Conservation (phyloP, 1,140 invertebrate genomes). For the Andrena cerasifolii region DNA sequence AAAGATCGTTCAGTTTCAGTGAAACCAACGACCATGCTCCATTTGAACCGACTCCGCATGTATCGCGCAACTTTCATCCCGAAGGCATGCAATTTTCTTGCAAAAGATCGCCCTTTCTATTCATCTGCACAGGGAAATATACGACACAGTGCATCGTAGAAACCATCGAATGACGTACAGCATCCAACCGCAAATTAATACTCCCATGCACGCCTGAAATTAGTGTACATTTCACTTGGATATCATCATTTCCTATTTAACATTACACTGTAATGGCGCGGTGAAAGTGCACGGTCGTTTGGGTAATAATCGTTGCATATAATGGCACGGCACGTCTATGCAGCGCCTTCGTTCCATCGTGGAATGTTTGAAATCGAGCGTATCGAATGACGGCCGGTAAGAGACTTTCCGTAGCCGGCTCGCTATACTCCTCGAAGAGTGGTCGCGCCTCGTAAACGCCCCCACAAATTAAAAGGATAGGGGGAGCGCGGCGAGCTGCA, state of each 20-base stretch:
- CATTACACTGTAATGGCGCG: slow-evolving; percentile 3
- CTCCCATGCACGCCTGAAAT: not conserved
- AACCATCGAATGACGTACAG: not conserved
- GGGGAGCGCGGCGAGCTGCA: not conserved
- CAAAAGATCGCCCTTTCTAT: too few relatives aligned
- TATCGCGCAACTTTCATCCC: too few relatives aligned
- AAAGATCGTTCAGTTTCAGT: too few relatives aligned
- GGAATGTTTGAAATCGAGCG: slow-evolving; percentile 57
- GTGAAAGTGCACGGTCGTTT: slow-evolving; percentile 28
- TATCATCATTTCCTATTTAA: slow-evolving; percentile 8
- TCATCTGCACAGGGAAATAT: too few relatives aligned
- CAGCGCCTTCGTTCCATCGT: slow-evolving; percentile 4
- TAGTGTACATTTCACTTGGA: not conserved
- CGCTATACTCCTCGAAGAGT: not conserved
- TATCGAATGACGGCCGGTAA: slow-evolving; percentile 57
- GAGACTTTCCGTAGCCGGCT: slow-evolving; percentile 53
- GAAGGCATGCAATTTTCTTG: too few relatives aligned
- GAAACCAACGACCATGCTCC: too few relatives aligned
- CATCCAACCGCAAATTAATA: not conserved
- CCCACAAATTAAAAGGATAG: slow-evolving; percentile 37
- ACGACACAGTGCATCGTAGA: too few relatives aligned
- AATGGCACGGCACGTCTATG: not conserved
- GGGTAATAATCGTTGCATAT: slow-evolving; percentile 39
- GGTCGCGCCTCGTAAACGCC: slow-evolving; percentile 37
- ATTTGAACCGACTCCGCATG: too few relatives aligned